Evolutionary conservation across 2,797 vertebrate species (phyloP).

Genomic region (Megaceryle alcyon): DNA sequence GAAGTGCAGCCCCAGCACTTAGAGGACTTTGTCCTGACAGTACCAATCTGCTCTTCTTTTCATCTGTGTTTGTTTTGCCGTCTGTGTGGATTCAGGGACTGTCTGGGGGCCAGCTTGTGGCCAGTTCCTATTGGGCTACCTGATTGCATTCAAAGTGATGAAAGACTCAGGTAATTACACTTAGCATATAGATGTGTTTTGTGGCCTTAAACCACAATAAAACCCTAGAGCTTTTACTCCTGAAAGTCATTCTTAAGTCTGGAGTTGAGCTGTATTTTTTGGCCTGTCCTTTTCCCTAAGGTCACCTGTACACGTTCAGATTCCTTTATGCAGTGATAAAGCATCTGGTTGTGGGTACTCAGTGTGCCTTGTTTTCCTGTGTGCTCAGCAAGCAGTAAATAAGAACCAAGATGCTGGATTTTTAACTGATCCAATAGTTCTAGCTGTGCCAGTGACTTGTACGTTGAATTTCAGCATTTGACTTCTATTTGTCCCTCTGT

Average conservation of each 20-base stretch:
- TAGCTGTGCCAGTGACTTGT: neutral
- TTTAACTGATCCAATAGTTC: neutral
- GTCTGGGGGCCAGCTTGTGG: neutral
- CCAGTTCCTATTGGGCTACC: neutral
- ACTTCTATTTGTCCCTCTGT: neutral
- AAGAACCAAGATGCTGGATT: neutral
- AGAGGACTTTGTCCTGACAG: neutral
- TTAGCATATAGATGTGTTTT: neutral
- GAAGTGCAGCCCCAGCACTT: neutral
- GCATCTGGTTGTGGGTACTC: neutral
- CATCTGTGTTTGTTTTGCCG: neutral
- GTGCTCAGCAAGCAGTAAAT: neutral
- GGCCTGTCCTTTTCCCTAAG: neutral
- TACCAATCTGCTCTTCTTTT: rapidly evolving
- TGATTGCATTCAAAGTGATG: neutral
- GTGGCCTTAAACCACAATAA: neutral
- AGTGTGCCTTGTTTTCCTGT: rapidly evolving
- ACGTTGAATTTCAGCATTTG: neutral
- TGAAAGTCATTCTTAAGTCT: neutral
- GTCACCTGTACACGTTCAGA: neutral
- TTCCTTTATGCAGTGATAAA: neutral
- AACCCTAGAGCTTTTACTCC: neutral
- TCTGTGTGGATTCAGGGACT: neutral
- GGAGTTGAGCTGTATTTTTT: neutral
- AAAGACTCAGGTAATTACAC: neutral